phyloP scores from a whole-genome alignment of 2,888 invertebrate species.

The Luffia ferchaultella region DNA sequence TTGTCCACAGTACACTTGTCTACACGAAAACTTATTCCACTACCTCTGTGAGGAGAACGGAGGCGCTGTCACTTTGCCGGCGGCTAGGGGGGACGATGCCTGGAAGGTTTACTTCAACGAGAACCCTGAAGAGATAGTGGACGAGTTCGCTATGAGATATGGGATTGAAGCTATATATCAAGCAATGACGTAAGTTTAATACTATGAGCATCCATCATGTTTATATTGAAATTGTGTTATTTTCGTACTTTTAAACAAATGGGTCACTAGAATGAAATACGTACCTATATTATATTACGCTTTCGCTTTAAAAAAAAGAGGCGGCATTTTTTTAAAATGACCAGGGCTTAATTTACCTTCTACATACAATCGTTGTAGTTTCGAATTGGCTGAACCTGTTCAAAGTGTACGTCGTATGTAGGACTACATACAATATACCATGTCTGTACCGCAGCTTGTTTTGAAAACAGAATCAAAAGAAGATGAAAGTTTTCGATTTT shows the following conservation, averaged over 20 bases:
- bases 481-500: too few species aligned
- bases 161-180: constrained; percentile 99
- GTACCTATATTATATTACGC: too few species aligned
- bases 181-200: constrained; percentile 90
- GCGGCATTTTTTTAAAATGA: background rate
- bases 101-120: constrained; percentile 99
- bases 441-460: too few species aligned
- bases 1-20: constrained; percentile 83
- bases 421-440: too few species aligned
- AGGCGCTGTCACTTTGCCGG: constrained; percentile 90
- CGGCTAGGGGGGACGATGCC: constrained; percentile 95
- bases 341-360: too few species aligned
- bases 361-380: too few species aligned
- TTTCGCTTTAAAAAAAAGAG: background rate
- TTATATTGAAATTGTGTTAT: background rate
- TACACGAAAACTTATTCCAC: constrained; percentile 99
- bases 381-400: too few species aligned
- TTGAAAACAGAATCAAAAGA: too few species aligned
- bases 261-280: too few species aligned
- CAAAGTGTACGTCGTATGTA: too few species aligned
- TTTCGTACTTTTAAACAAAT: too few species aligned
- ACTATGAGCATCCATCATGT: too few species aligned
- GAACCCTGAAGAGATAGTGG: constrained; percentile 97
- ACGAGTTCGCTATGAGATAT: constrained; percentile 99
- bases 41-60: constrained; percentile 94